These are phyloP conservation scores for Scolanthus callimorphus DNA, from an alignment of 92 coral and sea anemone genomes.

Conservation along the genomic window DNA sequence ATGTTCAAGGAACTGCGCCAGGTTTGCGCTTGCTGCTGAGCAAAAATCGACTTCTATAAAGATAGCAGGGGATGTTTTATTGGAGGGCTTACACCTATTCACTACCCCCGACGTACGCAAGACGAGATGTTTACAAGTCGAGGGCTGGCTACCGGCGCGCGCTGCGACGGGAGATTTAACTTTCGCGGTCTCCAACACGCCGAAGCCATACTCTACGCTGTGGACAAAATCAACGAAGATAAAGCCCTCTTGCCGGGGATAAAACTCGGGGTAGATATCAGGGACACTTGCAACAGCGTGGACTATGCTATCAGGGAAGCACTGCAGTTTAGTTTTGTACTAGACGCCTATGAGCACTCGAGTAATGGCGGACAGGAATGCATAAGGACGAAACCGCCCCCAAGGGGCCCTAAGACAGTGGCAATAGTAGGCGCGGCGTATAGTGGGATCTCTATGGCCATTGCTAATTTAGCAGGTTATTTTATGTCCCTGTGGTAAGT, in stretches of 20 bases:
- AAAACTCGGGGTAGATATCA: slow-evolving; percentile 56
- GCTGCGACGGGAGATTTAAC: slow-evolving; percentile 63
- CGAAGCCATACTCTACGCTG: slow-evolving; percentile 67
- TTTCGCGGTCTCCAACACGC: slow-evolving; percentile 65
- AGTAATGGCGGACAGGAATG: slow-evolving; percentile 6
- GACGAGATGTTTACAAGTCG: background rate
- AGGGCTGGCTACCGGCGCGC: slow-evolving; percentile 1
- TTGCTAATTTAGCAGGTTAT: slow-evolving; percentile 68
- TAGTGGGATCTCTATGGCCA: slow-evolving; percentile 78
- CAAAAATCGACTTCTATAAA: background rate
- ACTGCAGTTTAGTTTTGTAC: slow-evolving; percentile 52
- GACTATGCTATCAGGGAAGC: slow-evolving; percentile 70
- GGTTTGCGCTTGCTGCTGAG: background rate
- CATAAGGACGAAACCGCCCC: background rate
- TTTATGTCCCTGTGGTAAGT: slow-evolving; percentile 81
- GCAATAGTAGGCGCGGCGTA: slow-evolving; percentile 82
- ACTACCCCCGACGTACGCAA: slow-evolving; percentile 39
- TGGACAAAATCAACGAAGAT: slow-evolving; percentile 52
- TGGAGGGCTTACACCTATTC: slow-evolving; percentile 58
- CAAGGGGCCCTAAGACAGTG: slow-evolving; percentile 21
- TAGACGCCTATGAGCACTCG: slow-evolving; percentile 28
- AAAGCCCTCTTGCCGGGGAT: slow-evolving; percentile 53
- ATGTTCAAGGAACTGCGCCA: too few species aligned
- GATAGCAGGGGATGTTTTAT: slow-evolving; percentile 44
- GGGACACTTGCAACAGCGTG: slow-evolving; percentile 69